Base-by-base conservation (phyloP, 2,888 invertebrate species). In the Spicauda simplicius region DNA sequence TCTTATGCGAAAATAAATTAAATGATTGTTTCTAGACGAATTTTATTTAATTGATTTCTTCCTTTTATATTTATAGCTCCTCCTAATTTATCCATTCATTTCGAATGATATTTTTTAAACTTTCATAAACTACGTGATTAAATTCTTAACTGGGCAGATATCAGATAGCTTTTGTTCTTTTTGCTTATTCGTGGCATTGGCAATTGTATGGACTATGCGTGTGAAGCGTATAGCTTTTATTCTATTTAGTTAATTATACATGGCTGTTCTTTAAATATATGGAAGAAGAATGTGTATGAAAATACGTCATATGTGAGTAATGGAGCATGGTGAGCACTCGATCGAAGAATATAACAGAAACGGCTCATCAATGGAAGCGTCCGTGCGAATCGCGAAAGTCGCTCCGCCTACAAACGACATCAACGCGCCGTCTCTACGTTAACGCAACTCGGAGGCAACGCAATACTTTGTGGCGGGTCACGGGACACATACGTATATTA, bases 301-400 rank as follows among this genome's bases (percentile, higher is more conserved):
- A 59, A 65, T 65, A 65, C 65, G 65, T 65, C 65, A 65, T 70
- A 56, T 59, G 63, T 45, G 53, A 45, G 58, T 63, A 66, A 60
- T 66, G 66, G 66, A 66, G 60, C 66, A 66, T 66, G 55, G 48
- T 66, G 66, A 20, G 70, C 67, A 76, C 74, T 65, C 59, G 53
- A 65, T 65, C 65, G 65, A 20, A 56, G 77, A 77, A 77, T 78
- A 81, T 80, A 78, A 80, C 83, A 82, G 81, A 82, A 83, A 84
- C 83, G 69, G 76, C 79, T 82, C 77, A 76, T 83, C 81, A 84
- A 78, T 79, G 70, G 66, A 70, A 69, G 76, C 84, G 78, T 71
- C 86, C 80, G 79, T 77, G 87, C 81, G 79, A 81, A 85, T 88
- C 90, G 87, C 83, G 91, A 91, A 91, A 91, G 90, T 90, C 78